A percentile compares a stretch with the other conserved stretches of the same genome.
Conservation (phyloP, 2,888 invertebrate species). For the Eristalis pertinax region DNA sequence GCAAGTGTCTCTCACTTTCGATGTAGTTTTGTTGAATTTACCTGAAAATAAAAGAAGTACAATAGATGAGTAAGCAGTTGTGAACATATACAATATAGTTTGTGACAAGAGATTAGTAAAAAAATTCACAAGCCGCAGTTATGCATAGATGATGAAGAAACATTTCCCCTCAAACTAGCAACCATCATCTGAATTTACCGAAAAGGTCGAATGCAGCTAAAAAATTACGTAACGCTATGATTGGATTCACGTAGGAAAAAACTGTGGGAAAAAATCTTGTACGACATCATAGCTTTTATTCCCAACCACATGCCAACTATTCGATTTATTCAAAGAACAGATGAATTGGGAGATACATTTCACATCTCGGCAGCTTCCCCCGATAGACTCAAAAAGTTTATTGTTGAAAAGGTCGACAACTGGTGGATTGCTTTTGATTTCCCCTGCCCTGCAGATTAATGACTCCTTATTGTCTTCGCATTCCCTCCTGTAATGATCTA, state of each 20-base stretch:
- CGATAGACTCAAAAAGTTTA: conserved; percentile 39
- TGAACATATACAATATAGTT: background rate
- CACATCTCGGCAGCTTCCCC: conserved; percentile 23
- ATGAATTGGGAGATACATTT: conserved; percentile 18
- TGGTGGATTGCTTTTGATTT: conserved; percentile 13
- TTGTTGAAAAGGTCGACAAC: conserved; percentile 53
- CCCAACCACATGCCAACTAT: background rate
- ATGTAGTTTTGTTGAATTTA: background rate
- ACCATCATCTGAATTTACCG: background rate
- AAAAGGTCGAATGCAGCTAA: background rate
- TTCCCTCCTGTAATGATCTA: background rate
- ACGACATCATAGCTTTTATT: background rate
- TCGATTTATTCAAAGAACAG: background rate
- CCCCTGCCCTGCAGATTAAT: conserved; percentile 31
- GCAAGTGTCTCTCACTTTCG: background rate
- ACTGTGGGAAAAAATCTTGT: background rate
- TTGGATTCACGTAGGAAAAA: background rate
- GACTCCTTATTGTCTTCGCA: conserved; percentile 39
- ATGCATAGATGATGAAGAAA: too few species aligned
- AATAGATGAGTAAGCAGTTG: too few species aligned
- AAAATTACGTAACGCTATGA: background rate
- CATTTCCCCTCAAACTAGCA: background rate
- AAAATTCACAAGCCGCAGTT: background rate
- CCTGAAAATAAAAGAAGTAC: background rate
- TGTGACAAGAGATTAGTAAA: background rate